Conservation (phyloP, 2,797 vertebrate genomes). For the Sebastes minor region DNA sequence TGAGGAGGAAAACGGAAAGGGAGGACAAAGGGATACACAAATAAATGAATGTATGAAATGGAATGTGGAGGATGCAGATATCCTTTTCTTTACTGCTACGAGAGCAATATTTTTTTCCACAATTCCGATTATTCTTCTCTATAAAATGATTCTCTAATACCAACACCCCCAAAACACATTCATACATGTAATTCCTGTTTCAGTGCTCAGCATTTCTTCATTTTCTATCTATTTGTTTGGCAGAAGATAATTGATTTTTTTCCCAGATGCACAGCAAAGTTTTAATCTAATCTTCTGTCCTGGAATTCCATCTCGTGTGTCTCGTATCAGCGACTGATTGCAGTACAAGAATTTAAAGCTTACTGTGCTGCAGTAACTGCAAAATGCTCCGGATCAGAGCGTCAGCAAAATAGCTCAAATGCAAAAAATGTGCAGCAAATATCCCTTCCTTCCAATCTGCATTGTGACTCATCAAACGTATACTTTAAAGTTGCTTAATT, state of each 20-base stretch:
- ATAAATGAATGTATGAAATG: background rate
- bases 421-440: background rate
- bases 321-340: conserved; percentile 3
- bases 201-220: conserved; percentile 9
- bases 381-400: background rate
- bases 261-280: conserved; percentile 9
- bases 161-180: background rate
- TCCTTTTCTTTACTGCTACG: background rate
- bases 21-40: background rate
- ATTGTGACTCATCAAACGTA: background rate
- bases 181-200: conserved; percentile 7
- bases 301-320: conserved; percentile 11
- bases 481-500: background rate
- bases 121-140: conserved; percentile 2
- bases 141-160: conserved; percentile 7
- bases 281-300: conserved; percentile 21
- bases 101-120: background rate
- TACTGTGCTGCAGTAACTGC: background rate
- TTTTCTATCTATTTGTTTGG: conserved; percentile 12
- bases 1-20: background rate
- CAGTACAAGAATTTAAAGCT: background rate
- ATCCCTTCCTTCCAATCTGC: no score
- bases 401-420: conserved; percentile 7
- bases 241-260: conserved; percentile 4
- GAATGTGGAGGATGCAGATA: background rate